Base-by-base conservation (phyloP, 64 coral and sea anemone species). In the Montipora efflorescens region DNA sequence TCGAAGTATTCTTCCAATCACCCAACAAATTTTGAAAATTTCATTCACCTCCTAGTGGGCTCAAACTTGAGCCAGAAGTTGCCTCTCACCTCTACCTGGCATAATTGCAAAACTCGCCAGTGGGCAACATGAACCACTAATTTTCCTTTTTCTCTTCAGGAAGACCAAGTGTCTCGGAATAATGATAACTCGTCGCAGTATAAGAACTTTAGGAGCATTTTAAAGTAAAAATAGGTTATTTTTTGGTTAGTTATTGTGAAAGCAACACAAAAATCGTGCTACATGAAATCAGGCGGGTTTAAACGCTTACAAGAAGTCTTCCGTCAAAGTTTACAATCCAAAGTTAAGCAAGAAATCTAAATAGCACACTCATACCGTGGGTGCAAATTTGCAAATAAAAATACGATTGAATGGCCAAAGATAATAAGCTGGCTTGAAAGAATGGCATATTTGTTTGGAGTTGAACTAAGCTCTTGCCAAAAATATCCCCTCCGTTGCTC, bases 401-500 rank as follows among this genome's bases (percentile, higher is more conserved):
- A 86, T 68, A 51, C n/a, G 16, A 69, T 49, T 85, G 10, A 48
- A 45, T 10, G 61, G 43, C 66, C 43, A 71, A 71, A 86, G 19
- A 71, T 0, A 71, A 72, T 50, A 48, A 18, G 25, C 28, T 48
- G n/a, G 9, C 11, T 46, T 13, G 28, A 67, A 67, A 67, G 59
- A 81, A 1, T 52, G 62, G 47, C 76, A 20, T 69, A 19, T 61
- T 82, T 82, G 11, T 61, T 82, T 82, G 47, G 76, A 78, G 79
- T 22, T 13, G 18, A 7, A 72, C 82, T 86, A 66, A 86, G 67
- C 18, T 48, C 28, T 2, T 71, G 64, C 82, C 82, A 86, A 86
- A 43, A 86, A 46, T 71, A 71, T 5, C 12, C 62, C 6, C 19
- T 47, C 47, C n/a, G 11, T 57, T 62, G 15, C 66, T 86, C 67